Base-by-base conservation (phyloP, 2,888 invertebrate genomes). In the Pristionchus mayeri region DNA sequence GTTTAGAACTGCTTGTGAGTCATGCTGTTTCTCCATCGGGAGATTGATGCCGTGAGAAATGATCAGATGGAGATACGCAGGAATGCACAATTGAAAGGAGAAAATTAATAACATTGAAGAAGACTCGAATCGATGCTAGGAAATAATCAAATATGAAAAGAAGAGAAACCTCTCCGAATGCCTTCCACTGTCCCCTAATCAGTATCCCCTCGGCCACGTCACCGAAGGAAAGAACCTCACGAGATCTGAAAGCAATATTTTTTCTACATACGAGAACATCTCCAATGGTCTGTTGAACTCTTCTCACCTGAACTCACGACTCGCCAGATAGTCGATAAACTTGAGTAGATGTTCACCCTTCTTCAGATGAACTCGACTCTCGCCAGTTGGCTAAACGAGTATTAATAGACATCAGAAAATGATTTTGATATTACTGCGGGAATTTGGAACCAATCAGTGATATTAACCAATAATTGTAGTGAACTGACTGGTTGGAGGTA, bases 121-220 rank as follows among this genome's bases (percentile, higher is more conserved):
- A 57, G 57, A n/a, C n/a, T n/a, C n/a, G 21, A 6, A 24, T 21
- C 2, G 24, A 24, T 7, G 57, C 6, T 24, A 4, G 21, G 24
- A 57, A 21, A 2, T 57, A 2, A 24, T 2, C 13, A 57, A 24
- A 57, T 27, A 57, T n/a, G n/a, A 57, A 27, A 0, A 3, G 27
- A 30, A 30, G 6, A n/a, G 18, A 6, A 34, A 71, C 71, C 40
- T 71, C 71, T 24, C 30, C 71, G 16, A 71, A 44, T 13, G 37
- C 9, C 24, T 44, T 71, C 71, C 71, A 71, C 40, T 71, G 40
- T 24, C 71, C 71, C 44, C 71, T 40, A n/a, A 71, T 37, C 37
- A 71, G 16, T 16, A 34, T 40, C 0, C 71, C 71, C 2, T 7
- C 24, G n/a, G 24, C 6, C 6, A 71, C 24, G 18, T 71, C 71